phyloP scores from a whole-genome alignment of 1,140 invertebrate genomes.

The Acromyrmex heyeri region DNA sequence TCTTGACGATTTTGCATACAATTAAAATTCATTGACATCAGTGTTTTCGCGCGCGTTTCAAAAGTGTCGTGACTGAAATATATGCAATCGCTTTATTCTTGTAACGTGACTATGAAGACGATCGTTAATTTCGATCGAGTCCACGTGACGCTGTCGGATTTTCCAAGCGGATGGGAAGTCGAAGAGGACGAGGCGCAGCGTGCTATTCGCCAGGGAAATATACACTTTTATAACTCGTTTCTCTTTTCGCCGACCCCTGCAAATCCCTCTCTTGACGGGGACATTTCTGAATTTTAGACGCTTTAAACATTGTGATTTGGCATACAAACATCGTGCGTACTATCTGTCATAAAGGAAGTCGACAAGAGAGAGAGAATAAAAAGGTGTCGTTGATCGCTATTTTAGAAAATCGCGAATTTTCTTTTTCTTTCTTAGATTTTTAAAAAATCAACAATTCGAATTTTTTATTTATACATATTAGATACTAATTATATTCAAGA shows the following conservation, averaged over 20 bases:
- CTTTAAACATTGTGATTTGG: slow-evolving; percentile 70
- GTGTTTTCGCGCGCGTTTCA: not conserved
- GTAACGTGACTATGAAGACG: slow-evolving; percentile 40
- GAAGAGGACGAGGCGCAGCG: slow-evolving; percentile 59
- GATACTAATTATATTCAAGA: not conserved
- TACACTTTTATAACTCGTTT: slow-evolving; percentile 72
- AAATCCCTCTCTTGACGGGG: slow-evolving; percentile 66
- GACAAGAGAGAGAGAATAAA: not conserved
- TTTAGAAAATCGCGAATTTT: slow-evolving; percentile 12
- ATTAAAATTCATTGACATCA: not conserved
- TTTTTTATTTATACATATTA: not conserved
- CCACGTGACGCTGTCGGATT: slow-evolving; percentile 57
- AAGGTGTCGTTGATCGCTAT: not conserved
- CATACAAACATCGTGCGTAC: slow-evolving; percentile 53
- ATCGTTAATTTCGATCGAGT: slow-evolving; percentile 53
- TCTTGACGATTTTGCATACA: not conserved
- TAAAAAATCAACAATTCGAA: not conserved
- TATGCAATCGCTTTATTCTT: slow-evolving; percentile 43
- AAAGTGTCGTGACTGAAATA: not conserved
- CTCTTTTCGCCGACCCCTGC: slow-evolving; percentile 32
- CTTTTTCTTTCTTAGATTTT: not conserved
- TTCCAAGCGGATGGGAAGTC: slow-evolving; percentile 57
- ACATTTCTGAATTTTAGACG: slow-evolving; percentile 74
- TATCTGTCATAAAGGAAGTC: slow-evolving; percentile 51
- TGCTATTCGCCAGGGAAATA: slow-evolving; percentile 71